Evolutionary conservation across 2,888 invertebrate genomes (phyloP).

Genomic region (Axea sp.): DNA sequence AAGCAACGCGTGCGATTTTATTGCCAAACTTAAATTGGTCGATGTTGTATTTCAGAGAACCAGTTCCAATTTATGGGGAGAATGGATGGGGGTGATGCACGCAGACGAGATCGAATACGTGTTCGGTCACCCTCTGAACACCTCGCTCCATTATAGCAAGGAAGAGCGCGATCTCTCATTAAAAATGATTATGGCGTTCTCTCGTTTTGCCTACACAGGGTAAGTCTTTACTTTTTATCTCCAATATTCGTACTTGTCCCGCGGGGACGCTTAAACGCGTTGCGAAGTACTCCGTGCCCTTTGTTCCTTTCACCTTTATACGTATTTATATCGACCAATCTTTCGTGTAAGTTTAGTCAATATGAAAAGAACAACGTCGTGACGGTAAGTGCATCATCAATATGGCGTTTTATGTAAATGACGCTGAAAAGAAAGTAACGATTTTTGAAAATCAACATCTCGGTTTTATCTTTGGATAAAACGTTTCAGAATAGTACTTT

Average conservation of each 20-base stretch:
- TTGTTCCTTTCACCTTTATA: constrained; percentile 22
- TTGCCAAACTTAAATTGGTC: constrained; percentile 27
- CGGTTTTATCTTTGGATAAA: too few species aligned
- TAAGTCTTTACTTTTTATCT: constrained; percentile 80
- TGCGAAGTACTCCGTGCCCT: constrained; percentile 12
- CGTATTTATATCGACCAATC: constrained; percentile 30
- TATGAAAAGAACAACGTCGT: constrained; percentile 21
- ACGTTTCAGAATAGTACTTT: too few species aligned
- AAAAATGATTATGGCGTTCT: constrained; percentile 95
- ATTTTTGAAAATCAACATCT: constrained; percentile 1
- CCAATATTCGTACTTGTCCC: constrained; percentile 31
- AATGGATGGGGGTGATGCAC: constrained; percentile 99
- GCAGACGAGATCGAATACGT: constrained; percentile 99
- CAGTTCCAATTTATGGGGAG: constrained; percentile 96
- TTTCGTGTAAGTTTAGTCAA: constrained; percentile 21
- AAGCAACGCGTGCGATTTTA: background rate
- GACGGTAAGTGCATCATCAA: constrained; percentile 21
- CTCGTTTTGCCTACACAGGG: constrained; percentile 96
- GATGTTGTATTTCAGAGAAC: constrained; percentile 85
- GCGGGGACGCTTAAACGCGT: constrained; percentile 20
- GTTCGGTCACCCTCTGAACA: constrained; percentile 96
- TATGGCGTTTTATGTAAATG: constrained; percentile 22
- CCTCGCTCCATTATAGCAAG: constrained; percentile 91
- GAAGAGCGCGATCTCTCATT: constrained; percentile 92
- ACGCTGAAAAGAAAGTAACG: background rate